Conservation (phyloP, 2,797 vertebrate genomes). For the Pangasius sanitwongsei region DNA sequence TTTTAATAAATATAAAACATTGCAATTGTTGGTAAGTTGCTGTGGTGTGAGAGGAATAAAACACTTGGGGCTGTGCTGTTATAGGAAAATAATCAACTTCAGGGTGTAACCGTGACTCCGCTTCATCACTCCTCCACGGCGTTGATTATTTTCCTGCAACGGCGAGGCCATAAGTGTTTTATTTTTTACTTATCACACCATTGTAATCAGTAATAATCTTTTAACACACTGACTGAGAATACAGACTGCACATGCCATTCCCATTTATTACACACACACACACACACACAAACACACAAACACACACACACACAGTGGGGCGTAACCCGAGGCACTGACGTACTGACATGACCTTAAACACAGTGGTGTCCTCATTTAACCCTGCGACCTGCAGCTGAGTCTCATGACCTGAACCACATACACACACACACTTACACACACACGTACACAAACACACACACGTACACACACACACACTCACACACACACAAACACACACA, state of each 20-base stretch:
- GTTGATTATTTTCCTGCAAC: background rate
- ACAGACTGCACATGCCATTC: background rate
- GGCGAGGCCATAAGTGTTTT: background rate
- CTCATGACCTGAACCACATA: constrained; percentile 44
- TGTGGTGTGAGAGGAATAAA: background rate
- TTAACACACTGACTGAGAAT: background rate
- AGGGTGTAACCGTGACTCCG: background rate
- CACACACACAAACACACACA: constrained; percentile 33
- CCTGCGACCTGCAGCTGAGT: constrained; percentile 46
- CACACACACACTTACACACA: constrained; percentile 52
- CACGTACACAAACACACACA: constrained; percentile 45
- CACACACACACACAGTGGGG: background rate
- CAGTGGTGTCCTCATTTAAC: constrained; percentile 62
- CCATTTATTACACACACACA: background rate
- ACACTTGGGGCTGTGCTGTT: background rate
- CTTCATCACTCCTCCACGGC: background rate
- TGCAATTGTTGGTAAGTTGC: background rate
- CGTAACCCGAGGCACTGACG: background rate
- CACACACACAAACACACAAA: background rate
- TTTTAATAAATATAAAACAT: background rate
- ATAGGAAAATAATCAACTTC: background rate
- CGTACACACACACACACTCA: constrained; percentile 49
- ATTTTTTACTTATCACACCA: background rate
- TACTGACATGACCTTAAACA: constrained; percentile 43
- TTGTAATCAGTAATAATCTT: background rate